Evolutionary conservation across 2,113 vertebrate genomes (phyloP).

Genomic region (Cavia porcellus): DNA sequence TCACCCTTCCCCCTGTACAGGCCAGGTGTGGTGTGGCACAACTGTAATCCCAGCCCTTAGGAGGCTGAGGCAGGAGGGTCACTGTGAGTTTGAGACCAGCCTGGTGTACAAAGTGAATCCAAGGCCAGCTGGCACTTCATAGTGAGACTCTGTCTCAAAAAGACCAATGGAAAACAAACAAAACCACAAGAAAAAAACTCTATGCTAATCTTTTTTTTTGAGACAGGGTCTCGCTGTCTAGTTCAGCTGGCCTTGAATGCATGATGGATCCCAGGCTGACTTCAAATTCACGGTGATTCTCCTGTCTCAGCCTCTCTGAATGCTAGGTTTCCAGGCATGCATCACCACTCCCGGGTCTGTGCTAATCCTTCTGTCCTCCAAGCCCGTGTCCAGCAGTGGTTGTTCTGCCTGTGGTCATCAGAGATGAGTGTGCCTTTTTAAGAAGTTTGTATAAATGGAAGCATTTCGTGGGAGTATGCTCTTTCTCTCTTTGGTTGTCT

Average conservation of each 20-base stretch:
- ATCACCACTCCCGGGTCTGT: not conserved
- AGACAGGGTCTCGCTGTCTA: not conserved
- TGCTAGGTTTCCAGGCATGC: not conserved
- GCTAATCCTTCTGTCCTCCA: not conserved
- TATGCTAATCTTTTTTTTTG: no score
- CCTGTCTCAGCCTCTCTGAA: not conserved
- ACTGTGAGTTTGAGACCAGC: no score
- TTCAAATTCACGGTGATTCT: not conserved
- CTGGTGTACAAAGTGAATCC: no score
- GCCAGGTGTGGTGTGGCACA: no score
- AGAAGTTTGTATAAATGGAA: slow-evolving; percentile 24
- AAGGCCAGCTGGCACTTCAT: no score
- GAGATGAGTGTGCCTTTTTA: not conserved
- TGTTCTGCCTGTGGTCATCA: slow-evolving; percentile 24
- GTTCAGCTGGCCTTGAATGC: not conserved
- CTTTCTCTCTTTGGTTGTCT: not conserved
- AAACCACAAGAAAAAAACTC: no score
- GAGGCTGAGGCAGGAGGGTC: no score
- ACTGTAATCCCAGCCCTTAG: no score
- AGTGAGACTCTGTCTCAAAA: no score
- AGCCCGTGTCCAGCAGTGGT: not conserved
- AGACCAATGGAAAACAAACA: no score
- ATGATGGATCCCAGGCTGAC: not conserved
- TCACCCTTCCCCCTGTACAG: not conserved
- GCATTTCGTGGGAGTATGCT: not conserved